A percentile compares a stretch with the other conserved stretches of the same genome.
phyloP scores from a whole-genome alignment of 2,888 invertebrate genomes.

The Esperia sulphurella region DNA sequence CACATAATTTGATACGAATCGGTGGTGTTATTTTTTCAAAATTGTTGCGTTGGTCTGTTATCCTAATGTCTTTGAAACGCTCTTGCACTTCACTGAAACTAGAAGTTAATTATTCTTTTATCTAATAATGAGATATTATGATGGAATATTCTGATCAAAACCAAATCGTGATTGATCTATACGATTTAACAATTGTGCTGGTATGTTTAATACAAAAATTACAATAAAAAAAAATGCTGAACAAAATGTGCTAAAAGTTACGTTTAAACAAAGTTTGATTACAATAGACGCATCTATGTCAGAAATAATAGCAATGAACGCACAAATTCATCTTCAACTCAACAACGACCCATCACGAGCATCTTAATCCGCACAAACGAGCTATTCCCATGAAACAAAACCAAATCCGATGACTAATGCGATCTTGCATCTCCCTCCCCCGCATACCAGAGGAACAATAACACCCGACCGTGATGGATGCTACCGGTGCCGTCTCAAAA shows the following conservation, averaged over 20 bases:
- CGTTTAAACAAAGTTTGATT: background rate
- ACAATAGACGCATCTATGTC: conserved; percentile 7
- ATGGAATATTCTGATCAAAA: too few species aligned
- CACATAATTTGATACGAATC: background rate
- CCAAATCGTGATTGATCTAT: too few species aligned
- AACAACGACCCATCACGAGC: conserved; percentile 11
- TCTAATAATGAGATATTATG: too few species aligned
- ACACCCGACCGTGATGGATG: conserved; percentile 60
- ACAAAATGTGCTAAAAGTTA: too few species aligned
- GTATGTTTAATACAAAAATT: too few species aligned
- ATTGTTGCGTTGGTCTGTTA: too few species aligned
- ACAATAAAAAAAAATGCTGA: too few species aligned
- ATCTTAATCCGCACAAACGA: conserved; percentile 51
- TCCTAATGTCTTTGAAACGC: too few species aligned
- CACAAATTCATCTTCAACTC: conserved; percentile 8
- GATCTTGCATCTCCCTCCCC: conserved; percentile 24
- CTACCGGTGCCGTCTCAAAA: conserved; percentile 56
- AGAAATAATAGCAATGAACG: conserved; percentile 3
- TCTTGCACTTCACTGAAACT: too few species aligned
- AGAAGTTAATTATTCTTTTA: too few species aligned
- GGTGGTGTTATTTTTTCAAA: too few species aligned
- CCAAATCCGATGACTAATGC: conserved; percentile 52
- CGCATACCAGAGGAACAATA: conserved; percentile 54
- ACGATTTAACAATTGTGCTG: too few species aligned
- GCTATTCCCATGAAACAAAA: conserved; percentile 53